phyloP scores from a whole-genome alignment of 2,888 invertebrate species.

The Ennomos quercinarius region DNA sequence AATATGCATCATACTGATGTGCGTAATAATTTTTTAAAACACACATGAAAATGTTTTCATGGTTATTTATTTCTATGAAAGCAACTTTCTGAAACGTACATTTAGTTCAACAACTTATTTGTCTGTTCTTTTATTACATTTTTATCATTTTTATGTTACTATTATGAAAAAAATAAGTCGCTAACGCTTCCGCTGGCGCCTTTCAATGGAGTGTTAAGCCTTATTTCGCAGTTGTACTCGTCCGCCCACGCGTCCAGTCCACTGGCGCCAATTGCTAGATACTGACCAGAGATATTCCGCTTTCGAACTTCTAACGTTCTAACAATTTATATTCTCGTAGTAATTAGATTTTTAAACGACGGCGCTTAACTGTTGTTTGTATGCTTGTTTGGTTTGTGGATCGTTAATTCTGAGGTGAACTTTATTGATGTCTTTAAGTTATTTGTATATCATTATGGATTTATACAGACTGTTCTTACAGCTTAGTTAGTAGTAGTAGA shows the following conservation, averaged over 20 bases:
- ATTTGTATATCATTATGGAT: conserved; percentile 4
- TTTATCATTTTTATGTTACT: too few species aligned
- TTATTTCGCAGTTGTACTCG: conserved; percentile 58
- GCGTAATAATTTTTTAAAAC: too few species aligned
- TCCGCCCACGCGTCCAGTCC: conserved; percentile 66
- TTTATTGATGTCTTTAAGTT: conserved; percentile 13
- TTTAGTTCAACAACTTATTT: too few species aligned
- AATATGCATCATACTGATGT: too few species aligned
- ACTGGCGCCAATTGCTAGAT: conserved; percentile 62
- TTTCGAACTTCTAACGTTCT: conserved; percentile 48
- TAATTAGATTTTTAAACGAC: conserved; percentile 52
- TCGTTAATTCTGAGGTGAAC: conserved; percentile 11
- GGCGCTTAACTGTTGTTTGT: conserved; percentile 43
- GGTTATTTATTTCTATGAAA: too few species aligned
- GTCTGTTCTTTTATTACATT: too few species aligned
- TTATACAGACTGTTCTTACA: too few species aligned
- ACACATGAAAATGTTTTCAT: too few species aligned
- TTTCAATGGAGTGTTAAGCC: conserved; percentile 41
- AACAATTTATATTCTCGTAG: conserved; percentile 54
- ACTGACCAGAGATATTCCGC: conserved; percentile 47
- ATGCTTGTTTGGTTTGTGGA: conserved; percentile 35
- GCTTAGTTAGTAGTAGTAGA: too few species aligned
- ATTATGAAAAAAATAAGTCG: background rate
- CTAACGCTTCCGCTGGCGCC: conserved; percentile 22
- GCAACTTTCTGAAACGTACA: too few species aligned